Conservation (phyloP, 2,888 invertebrate species). For the Leptinotarsa tumamoca region DNA sequence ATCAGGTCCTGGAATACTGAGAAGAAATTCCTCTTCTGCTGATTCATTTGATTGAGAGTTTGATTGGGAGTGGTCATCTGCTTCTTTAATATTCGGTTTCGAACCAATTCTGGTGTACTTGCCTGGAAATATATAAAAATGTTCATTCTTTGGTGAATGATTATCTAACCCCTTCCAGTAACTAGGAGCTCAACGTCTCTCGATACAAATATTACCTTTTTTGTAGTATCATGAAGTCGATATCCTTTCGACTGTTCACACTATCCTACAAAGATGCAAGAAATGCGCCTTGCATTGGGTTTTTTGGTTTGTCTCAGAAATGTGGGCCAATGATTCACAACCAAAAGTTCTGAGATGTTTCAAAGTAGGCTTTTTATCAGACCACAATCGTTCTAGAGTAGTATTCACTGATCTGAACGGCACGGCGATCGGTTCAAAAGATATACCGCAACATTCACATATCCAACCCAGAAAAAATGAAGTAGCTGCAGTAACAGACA, state of each 20-base stretch:
- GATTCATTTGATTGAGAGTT: too few species aligned
- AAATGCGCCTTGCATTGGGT: neutral
- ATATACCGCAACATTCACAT: constrained; percentile 51
- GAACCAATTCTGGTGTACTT: too few species aligned
- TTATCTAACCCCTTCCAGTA: neutral
- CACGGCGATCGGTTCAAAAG: constrained; percentile 14
- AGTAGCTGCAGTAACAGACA: constrained; percentile 51
- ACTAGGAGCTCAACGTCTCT: neutral
- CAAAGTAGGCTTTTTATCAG: neutral
- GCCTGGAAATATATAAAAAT: neutral
- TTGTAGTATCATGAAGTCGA: neutral
- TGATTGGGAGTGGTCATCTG: too few species aligned
- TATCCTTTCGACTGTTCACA: neutral
- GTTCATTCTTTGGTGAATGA: neutral
- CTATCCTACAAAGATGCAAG: neutral
- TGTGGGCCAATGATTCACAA: neutral
- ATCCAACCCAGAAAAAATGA: constrained; percentile 52
- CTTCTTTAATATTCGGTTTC: too few species aligned
- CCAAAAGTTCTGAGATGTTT: neutral
- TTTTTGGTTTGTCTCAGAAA: neutral
- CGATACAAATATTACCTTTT: neutral
- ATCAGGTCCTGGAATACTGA: neutral
- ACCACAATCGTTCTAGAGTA: neutral
- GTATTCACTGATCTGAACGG: neutral
- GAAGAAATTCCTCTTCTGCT: too few species aligned